Evolutionary conservation across 2,113 vertebrate species (phyloP).

Genomic region (Archocentrus centrarchus): DNA sequence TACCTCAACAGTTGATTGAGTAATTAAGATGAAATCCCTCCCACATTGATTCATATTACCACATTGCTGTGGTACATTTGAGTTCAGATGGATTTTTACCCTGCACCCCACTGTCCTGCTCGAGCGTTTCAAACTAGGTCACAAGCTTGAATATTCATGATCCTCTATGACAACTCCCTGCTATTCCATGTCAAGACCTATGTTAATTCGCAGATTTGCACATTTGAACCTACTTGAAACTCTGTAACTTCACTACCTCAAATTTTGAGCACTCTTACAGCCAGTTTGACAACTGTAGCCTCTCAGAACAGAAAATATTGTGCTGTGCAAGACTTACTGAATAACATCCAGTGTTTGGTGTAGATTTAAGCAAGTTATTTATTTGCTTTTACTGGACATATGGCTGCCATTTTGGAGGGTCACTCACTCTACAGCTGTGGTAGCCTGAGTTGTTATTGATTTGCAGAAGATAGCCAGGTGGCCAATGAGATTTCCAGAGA

Average conservation of each 20-base stretch:
- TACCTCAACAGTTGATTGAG: slow-evolving; percentile 68
- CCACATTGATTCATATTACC: slow-evolving; percentile 62
- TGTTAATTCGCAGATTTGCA: slow-evolving; percentile 76
- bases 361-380: slow-evolving; percentile 18
- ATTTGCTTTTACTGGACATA: slow-evolving; percentile 56
- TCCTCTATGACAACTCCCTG: slow-evolving; percentile 72
- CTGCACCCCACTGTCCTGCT: slow-evolving; percentile 69
- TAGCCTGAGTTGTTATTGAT: slow-evolving; percentile 71
- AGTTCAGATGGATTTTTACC: slow-evolving; percentile 65
- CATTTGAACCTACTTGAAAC: slow-evolving; percentile 67
- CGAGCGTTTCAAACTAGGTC: slow-evolving; percentile 72
- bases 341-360: slow-evolving; percentile 20
- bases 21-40: slow-evolving; percentile 64
- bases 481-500: slow-evolving; percentile 56
- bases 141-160: slow-evolving; percentile 78
- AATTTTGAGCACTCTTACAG: slow-evolving; percentile 34
- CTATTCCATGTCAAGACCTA: slow-evolving; percentile 77
- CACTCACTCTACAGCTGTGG: slow-evolving; percentile 66
- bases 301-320: slow-evolving; percentile 34
- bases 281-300: slow-evolving; percentile 40
- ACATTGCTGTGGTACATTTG: slow-evolving; percentile 46
- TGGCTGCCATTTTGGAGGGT: slow-evolving; percentile 63
- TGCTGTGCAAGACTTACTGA: neutral
- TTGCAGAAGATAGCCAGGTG: slow-evolving; percentile 70
- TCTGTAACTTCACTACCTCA: slow-evolving; percentile 47